phyloP scores from a whole-genome alignment of 1,140 invertebrate genomes.

The Bombus vancouverensis region DNA sequence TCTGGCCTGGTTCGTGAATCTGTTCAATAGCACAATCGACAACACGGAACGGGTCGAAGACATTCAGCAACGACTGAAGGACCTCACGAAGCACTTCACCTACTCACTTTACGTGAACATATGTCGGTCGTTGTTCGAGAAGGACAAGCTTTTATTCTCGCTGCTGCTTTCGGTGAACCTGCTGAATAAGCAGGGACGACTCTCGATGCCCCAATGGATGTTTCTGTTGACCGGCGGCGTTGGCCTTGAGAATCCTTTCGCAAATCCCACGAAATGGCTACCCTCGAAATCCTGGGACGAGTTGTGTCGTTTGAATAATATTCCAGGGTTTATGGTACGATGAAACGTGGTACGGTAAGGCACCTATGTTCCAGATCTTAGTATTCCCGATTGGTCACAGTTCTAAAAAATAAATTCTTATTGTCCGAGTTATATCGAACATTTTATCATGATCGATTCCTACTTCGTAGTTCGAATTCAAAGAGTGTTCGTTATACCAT shows the following conservation, averaged over 20 bases:
- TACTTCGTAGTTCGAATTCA: too few species aligned
- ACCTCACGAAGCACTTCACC: slow-evolving; percentile 92
- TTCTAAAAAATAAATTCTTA: too few species aligned
- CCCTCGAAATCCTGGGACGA: slow-evolving; percentile 93
- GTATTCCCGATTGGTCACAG: not conserved
- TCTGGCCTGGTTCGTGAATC: slow-evolving; percentile 95
- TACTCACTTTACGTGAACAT: slow-evolving; percentile 96
- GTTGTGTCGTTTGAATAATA: slow-evolving; percentile 87
- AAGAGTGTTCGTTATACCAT: too few species aligned
- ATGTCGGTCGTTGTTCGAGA: slow-evolving; percentile 97
- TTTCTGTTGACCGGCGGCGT: slow-evolving; percentile 95
- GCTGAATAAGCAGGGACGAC: slow-evolving; percentile 88
- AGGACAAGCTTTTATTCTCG: slow-evolving; percentile 96
- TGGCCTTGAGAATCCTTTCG: slow-evolving; percentile 89
- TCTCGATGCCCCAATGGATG: slow-evolving; percentile 91
- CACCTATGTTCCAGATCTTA: not conserved
- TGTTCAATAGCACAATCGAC: slow-evolving; percentile 94
- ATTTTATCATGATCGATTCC: too few species aligned
- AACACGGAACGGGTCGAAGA: slow-evolving; percentile 94
- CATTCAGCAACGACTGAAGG: slow-evolving; percentile 87
- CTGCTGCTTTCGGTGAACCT: slow-evolving; percentile 93
- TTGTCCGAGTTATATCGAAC: too few species aligned
- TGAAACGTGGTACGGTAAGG: not conserved
- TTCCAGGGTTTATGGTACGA: slow-evolving; percentile 82
- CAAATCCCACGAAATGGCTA: slow-evolving; percentile 89